These are phyloP conservation scores for Melierax canorus DNA, from an alignment of 2,113 vertebrate genomes.

Conservation along the genomic window DNA sequence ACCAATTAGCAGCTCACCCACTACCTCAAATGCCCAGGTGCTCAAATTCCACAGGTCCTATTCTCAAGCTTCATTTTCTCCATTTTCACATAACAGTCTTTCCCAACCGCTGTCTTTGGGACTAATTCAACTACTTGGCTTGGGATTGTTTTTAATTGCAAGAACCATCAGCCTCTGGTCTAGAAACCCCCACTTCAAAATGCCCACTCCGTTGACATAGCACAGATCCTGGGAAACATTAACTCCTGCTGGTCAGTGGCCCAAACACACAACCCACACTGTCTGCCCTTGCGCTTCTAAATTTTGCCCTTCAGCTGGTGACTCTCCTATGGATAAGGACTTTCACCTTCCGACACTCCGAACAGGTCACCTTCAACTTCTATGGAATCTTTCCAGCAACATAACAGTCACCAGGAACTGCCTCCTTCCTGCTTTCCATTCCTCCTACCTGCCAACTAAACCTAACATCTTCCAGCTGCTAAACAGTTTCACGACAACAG, in stretches of 20 bases:
- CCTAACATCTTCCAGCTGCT: not conserved
- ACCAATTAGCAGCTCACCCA: not conserved
- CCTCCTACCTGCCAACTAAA: not conserved
- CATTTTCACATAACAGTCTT: not conserved
- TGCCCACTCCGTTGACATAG: not conserved
- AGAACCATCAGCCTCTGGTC: not conserved
- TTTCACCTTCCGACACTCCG: not conserved
- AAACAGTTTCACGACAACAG: not conserved
- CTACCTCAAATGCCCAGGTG: not conserved
- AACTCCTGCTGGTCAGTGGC: not conserved
- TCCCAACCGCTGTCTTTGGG: not conserved
- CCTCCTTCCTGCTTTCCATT: not conserved
- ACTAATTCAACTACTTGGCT: not conserved
- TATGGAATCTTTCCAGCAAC: not conserved
- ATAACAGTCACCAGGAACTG: not conserved
- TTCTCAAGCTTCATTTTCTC: not conserved
- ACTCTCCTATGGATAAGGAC: not conserved
- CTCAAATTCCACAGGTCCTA: not conserved
- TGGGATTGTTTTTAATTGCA: not conserved
- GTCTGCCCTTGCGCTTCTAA: not conserved
- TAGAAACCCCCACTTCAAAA: not conserved
- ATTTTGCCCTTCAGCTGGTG: not conserved
- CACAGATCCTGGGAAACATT: not conserved
- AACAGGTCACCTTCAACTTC: not conserved
- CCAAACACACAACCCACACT: fast-evolving